A percentile compares a stretch with the other conserved stretches of the same genome.
Conservation (phyloP, 2,888 invertebrate genomes). For the Strigamia transsilvanica region DNA sequence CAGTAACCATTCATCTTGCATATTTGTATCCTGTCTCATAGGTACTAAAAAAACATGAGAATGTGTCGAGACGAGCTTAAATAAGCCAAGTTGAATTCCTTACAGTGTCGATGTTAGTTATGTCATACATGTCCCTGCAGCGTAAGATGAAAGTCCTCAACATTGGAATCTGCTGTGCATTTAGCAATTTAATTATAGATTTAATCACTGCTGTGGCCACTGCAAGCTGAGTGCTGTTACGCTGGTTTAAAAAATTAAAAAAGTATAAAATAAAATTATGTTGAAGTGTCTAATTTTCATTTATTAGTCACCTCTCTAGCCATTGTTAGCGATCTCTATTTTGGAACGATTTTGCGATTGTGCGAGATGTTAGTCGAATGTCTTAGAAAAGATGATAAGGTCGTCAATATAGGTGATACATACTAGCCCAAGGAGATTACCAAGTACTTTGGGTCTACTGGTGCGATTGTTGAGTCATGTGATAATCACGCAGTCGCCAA, state of each 20-base stretch:
- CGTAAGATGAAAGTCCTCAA: not conserved
- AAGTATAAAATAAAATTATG: not conserved
- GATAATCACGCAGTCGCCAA: no score
- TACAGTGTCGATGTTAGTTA: not conserved
- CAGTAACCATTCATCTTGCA: conserved; percentile 3
- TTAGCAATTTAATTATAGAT: conserved; percentile 35
- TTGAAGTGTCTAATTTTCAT: not conserved
- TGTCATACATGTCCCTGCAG: conserved; percentile 17
- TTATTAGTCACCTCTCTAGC: not conserved
- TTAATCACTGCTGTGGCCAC: not conserved
- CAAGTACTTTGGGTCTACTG: no score
- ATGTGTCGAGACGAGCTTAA: not conserved
- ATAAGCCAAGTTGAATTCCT: not conserved
- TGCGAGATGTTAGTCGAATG: no score
- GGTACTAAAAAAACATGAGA: not conserved
- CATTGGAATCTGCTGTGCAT: conserved; percentile 9
- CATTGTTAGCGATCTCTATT: not conserved
- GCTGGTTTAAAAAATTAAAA: not conserved
- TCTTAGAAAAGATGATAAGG: no score
- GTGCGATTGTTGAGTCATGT: no score
- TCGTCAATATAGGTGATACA: no score
- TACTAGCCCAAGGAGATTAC: no score
- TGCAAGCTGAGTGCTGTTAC: not conserved
- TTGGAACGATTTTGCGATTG: no score
- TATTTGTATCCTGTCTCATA: conserved; percentile 10